Conservation (phyloP, 2,113 vertebrate species). For the Uria aalge region DNA sequence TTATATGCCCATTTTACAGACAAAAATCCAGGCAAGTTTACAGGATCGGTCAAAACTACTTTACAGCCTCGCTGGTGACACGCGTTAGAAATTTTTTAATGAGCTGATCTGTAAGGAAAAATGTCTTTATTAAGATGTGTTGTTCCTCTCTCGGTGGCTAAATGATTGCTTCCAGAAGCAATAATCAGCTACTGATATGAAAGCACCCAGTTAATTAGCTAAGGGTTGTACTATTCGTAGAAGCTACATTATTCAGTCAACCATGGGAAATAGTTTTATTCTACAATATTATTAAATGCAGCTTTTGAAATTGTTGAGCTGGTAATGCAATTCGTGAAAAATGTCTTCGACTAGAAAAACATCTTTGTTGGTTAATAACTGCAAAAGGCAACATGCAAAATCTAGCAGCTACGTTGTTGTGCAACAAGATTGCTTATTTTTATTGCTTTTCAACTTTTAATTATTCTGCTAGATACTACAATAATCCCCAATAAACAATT, state of each 20-base stretch:
- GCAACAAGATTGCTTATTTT: not conserved
- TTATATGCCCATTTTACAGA: not conserved
- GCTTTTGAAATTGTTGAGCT: conserved; percentile 21
- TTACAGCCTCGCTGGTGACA: not conserved
- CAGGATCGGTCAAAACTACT: not conserved
- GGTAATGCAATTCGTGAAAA: conserved; percentile 15
- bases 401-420: not conserved
- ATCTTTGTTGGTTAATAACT: conserved; percentile 1
- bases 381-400: not conserved
- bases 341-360: not conserved
- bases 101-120: conserved; percentile 41
- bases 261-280: conserved; percentile 49
- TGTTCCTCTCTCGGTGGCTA: conserved; percentile 44
- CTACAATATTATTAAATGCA: conserved; percentile 40
- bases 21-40: not conserved
- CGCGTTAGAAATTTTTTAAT: not conserved
- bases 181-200: conserved; percentile 64
- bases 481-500: conserved; percentile 29
- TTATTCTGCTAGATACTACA: not conserved
- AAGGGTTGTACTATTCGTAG: conserved; percentile 2
- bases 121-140: conserved; percentile 55
- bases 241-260: conserved; percentile 47
- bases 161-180: conserved; percentile 66
- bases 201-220: conserved; percentile 61
- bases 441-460: conserved; percentile 32